phyloP scores from a whole-genome alignment of 2,797 vertebrate genomes.

The Arctocebus calabarensis region DNA sequence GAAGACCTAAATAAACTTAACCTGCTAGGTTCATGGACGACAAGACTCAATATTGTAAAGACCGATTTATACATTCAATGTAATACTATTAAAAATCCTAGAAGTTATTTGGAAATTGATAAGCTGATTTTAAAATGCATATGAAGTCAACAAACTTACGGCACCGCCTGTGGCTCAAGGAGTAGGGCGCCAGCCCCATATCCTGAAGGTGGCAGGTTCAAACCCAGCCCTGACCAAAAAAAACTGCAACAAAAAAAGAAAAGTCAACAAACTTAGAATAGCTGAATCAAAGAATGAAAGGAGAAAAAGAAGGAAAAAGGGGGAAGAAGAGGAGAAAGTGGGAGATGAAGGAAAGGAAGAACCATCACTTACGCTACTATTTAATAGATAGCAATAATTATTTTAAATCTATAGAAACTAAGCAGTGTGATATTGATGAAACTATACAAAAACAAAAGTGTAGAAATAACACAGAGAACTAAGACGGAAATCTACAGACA shows the following conservation, averaged over 20 bases:
- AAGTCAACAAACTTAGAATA: neutral
- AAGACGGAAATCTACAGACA: neutral
- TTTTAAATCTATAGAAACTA: neutral
- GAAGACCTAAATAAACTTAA: neutral
- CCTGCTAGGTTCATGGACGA: neutral
- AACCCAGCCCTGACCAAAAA: too few relatives aligned
- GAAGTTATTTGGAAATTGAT: neutral
- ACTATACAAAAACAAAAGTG: neutral
- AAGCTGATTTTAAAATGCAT: constrained; percentile 1
- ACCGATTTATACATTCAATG: neutral
- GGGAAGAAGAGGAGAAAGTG: neutral
- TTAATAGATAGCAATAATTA: neutral
- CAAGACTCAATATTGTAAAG: neutral
- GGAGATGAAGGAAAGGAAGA: neutral
- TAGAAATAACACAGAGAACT: neutral
- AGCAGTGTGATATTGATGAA: neutral
- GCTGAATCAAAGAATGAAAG: neutral
- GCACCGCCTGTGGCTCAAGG: too few relatives aligned
- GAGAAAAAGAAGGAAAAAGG: neutral
- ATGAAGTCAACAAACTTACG: neutral
- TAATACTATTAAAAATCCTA: neutral
- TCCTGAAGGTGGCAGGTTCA: too few relatives aligned
- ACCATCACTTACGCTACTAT: neutral
- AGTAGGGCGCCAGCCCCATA: too few relatives aligned
- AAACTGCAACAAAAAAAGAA: neutral